phyloP scores from a whole-genome alignment of 2,113 vertebrate genomes.

The Callocephalon fimbriatum region DNA sequence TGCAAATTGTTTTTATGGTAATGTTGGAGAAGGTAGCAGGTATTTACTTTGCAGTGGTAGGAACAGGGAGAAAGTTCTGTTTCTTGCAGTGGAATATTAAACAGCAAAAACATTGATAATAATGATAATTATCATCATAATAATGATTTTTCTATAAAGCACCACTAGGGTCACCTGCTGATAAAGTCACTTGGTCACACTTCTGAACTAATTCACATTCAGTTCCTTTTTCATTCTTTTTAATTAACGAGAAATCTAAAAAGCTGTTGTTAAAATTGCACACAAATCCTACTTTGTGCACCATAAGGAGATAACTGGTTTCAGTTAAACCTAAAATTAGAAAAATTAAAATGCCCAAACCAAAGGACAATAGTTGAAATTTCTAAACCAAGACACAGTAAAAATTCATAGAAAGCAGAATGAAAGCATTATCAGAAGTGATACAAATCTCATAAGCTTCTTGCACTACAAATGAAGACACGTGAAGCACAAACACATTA shows the following conservation, averaged over 20 bases:
- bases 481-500: background rate
- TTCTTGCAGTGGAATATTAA: background rate
- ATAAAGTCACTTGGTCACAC: background rate
- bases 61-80: background rate
- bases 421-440: background rate
- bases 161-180: background rate
- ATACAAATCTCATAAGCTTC: slow-evolving; percentile 29
- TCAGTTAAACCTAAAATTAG: background rate
- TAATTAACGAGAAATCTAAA: background rate
- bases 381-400: background rate
- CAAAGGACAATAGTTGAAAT: background rate
- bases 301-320: background rate
- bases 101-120: background rate
- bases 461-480: slow-evolving; percentile 8
- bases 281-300: background rate
- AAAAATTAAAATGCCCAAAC: background rate
- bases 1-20: slow-evolving; percentile 47
- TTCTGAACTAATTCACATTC: background rate
- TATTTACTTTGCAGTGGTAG: background rate
- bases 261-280: background rate
- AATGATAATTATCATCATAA: background rate
- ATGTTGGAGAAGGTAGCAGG: slow-evolving; percentile 29
- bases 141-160: background rate
- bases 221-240: background rate
- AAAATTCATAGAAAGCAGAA: background rate